Evolutionary conservation across 2,888 invertebrate genomes (phyloP), one percentile per base, ranked within the genome.

Genomic region (Eulithis testata): DNA sequence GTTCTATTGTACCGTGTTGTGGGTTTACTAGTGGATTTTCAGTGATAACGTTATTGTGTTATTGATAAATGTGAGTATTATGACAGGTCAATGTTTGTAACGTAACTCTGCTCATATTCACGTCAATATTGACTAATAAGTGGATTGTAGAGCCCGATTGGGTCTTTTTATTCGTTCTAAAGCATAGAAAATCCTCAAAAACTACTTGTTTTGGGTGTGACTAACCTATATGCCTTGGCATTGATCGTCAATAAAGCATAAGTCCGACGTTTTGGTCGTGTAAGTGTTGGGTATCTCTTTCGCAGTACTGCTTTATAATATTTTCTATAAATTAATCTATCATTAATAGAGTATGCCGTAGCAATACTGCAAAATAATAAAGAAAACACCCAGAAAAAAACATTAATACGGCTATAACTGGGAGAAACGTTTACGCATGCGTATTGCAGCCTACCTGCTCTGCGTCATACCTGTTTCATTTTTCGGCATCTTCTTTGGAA

Each of bases 1-100:
- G 82, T 77, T 73, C 60, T 73, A 77, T 76, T 75, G 86, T 81
- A 82, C 79, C 74, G 78, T 78, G 75, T 65, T 75, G 73, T 73
- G 63, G 50, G 11, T 63, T 27, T 68, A 69, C 64, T 61, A 65
- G 79, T 83, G 85, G 71, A 75, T 80, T 73, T 76, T 72, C 72
- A 71, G 73, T 75, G 74, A 71, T 78, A 62, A 62, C 65, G 36
- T 63, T 58, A 49, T 52, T 76, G 81, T 68, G 74, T 73, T 72
- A 70, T 72, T 71, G 61, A 67, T 73, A 68, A 81, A 82, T 84
- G 91, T 91, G 79, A 90, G 91, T 91, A 87, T 80, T 74, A 70
- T 75, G 77, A 79, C 78, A 76, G 77, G 54, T 76, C 65, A 57
- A 71, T 70, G 71, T 70, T 73, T 69, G 72, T 21, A 71, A 69